phyloP scores from a whole-genome alignment of 2,113 vertebrate species.

The Stigmatopora nigra region DNA sequence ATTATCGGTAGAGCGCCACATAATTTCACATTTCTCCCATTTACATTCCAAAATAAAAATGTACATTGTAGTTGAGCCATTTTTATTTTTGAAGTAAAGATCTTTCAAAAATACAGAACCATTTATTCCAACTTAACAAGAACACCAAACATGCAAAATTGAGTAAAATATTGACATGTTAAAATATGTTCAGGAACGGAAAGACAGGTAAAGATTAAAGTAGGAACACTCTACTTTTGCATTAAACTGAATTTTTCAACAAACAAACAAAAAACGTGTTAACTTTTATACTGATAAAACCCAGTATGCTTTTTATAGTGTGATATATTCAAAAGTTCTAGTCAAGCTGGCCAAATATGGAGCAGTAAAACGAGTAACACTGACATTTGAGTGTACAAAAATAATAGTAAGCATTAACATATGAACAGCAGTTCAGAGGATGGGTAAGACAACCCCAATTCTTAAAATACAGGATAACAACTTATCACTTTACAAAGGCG shows the following conservation, averaged over 20 bases:
- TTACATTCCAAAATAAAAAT: background rate
- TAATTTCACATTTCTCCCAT: background rate
- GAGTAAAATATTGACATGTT: slow-evolving; percentile 60
- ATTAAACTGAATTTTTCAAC: slow-evolving; percentile 21
- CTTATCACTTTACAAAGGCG: slow-evolving; percentile 15
- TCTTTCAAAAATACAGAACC: slow-evolving; percentile 59
- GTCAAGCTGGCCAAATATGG: slow-evolving; percentile 19
- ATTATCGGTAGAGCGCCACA: too few species aligned
- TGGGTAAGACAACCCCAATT: slow-evolving; percentile 9
- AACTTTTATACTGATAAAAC: slow-evolving; percentile 64
- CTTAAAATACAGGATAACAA: slow-evolving; percentile 2
- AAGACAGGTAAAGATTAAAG: slow-evolving; percentile 36
- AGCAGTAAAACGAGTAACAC: slow-evolving; percentile 31
- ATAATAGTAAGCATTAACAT: slow-evolving; percentile 31
- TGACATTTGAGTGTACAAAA: slow-evolving; percentile 49
- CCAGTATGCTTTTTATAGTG: slow-evolving; percentile 28
- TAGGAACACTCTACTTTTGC: slow-evolving; percentile 38
- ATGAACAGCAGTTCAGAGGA: slow-evolving; percentile 13
- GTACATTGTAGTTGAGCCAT: slow-evolving; percentile 29
- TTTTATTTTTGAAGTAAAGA: slow-evolving; percentile 59
- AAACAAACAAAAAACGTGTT: slow-evolving; percentile 39
- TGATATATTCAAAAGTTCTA: slow-evolving; percentile 15
- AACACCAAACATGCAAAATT: slow-evolving; percentile 58
- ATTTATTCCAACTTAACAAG: slow-evolving; percentile 45
- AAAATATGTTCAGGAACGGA: slow-evolving; percentile 53